Conservation (phyloP, 1,140 invertebrate genomes). For the Scylla paramamosain region DNA sequence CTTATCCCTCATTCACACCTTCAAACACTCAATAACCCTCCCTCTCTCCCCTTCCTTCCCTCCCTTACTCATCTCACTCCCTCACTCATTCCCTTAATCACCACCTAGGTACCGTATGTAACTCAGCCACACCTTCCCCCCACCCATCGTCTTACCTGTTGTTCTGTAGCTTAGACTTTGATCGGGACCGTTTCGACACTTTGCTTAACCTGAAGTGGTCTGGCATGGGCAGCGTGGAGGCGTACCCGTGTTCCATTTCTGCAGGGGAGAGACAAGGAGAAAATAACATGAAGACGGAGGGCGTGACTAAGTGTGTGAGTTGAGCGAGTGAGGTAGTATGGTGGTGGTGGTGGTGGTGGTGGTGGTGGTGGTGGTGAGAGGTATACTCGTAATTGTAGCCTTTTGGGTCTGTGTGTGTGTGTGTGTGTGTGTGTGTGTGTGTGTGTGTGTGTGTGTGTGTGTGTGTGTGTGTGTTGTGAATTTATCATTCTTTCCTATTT, state of each 20-base stretch:
- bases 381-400: neutral
- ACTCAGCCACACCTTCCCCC: too few relatives aligned
- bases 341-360: neutral
- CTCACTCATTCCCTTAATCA: neutral
- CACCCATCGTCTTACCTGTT: constrained; percentile 6
- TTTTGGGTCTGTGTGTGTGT: neutral
- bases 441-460: neutral
- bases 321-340: neutral
- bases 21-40: neutral
- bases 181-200: constrained; percentile 64
- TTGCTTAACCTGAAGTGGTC: constrained; percentile 66
- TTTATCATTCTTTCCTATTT: too few relatives aligned
- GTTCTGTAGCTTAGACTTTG: constrained; percentile 68
- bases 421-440: neutral
- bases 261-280: constrained; percentile 11
- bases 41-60: neutral
- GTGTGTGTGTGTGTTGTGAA: neutral
- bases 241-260: constrained; percentile 72
- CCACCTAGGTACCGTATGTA: too few relatives aligned
- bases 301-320: neutral
- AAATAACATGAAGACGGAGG: neutral
- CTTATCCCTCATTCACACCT: neutral
- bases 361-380: neutral
- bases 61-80: neutral
- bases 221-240: constrained; percentile 64